Conservation (phyloP, 2,113 vertebrate species). For the Coracopsis vasa region DNA sequence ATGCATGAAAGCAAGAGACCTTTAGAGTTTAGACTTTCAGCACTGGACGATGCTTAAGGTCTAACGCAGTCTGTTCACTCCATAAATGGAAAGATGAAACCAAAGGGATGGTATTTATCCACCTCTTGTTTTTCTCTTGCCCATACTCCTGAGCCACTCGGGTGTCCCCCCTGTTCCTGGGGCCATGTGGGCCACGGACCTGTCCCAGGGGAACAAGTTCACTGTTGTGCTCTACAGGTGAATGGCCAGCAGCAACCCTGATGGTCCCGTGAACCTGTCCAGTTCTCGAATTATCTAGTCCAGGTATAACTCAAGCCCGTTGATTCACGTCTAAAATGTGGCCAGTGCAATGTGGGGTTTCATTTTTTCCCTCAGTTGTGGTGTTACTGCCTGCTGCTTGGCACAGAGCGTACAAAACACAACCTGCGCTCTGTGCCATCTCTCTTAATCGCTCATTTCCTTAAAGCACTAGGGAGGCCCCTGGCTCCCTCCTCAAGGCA, state of each 20-base stretch:
- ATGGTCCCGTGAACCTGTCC: background rate
- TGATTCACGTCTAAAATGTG: background rate
- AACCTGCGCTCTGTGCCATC: rapidly evolving
- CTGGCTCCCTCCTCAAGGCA: background rate
- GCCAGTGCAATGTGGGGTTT: background rate
- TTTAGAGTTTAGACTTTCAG: background rate
- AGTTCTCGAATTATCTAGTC: background rate
- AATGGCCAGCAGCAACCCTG: no score
- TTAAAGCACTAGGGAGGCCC: background rate
- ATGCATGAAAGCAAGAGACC: background rate
- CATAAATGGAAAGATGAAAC: background rate
- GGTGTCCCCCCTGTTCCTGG: no score
- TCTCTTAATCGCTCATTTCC: background rate
- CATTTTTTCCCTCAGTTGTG: background rate
- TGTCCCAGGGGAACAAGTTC: background rate
- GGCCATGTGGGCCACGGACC: rapidly evolving
- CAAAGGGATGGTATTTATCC: background rate
- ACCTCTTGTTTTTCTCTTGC: background rate
- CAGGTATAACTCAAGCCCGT: rapidly evolving
- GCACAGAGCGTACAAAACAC: no score
- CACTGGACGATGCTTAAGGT: background rate
- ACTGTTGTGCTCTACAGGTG: background rate
- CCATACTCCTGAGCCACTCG: background rate
- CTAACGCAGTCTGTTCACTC: background rate
- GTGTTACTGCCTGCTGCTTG: rapidly evolving